phyloP scores from a whole-genome alignment of 2,797 vertebrate species.

The Sorex maritimensis region DNA sequence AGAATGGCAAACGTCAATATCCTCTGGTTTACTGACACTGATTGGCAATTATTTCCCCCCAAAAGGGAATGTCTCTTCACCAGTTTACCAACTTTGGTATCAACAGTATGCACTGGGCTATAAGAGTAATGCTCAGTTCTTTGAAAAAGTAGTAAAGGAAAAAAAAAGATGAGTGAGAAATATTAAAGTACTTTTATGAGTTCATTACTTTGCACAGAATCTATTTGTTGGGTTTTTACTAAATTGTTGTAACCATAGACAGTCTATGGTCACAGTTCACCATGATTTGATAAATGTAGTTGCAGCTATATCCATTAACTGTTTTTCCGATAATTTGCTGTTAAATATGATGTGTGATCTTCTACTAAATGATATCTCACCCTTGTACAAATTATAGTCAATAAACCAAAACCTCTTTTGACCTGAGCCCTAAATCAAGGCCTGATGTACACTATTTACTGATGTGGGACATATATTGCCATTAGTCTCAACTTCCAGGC shows the following conservation, averaged over 20 bases:
- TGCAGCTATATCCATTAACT: background rate
- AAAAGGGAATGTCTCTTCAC: no score
- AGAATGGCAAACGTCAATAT: background rate
- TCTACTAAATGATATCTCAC: conserved; percentile 14
- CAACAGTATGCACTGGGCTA: no score
- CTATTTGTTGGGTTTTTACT: background rate
- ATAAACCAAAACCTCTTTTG: background rate
- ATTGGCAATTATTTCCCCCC: accelerated
- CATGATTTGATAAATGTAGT: background rate
- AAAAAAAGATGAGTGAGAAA: background rate
- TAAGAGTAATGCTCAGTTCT: no score
- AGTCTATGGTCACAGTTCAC: background rate
- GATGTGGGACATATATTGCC: background rate
- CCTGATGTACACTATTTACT: background rate
- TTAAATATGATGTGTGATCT: background rate
- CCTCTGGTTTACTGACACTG: background rate
- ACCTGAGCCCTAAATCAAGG: background rate
- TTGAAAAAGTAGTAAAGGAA: background rate
- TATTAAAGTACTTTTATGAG: background rate
- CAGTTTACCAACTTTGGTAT: no score
- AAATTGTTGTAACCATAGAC: background rate
- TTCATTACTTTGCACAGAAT: background rate
- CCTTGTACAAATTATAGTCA: background rate
- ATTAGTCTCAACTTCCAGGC: background rate
- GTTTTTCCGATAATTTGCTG: background rate